Base-by-base conservation (phyloP, 2,113 vertebrate genomes). In the Pygoscelis adeliae region DNA sequence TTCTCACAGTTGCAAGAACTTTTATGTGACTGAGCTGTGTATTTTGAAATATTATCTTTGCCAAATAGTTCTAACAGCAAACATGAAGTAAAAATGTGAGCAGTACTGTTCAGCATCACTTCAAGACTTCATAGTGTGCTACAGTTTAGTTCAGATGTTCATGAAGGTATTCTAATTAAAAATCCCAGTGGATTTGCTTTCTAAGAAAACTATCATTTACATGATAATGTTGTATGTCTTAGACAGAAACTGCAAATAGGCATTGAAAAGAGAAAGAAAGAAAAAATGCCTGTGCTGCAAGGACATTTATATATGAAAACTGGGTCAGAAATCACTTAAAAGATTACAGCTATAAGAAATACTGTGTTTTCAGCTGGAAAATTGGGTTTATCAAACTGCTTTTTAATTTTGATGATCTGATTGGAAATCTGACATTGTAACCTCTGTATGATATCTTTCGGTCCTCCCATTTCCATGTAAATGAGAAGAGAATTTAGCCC, bases 131-230 rank as follows among this genome's bases (percentile, higher is more conserved):
- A 49, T 9, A 83, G 82, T 17, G 26, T 36, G 65, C 73, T 77
- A 40, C 47, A 40, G 81, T 53, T 80, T 15, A 53, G 50, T 89
- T 96, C 83, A 96, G 97, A 96, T 81, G 77, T 76, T 96, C 83
- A 83, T 14, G 7, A 67, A 90, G 83, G 87, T 89, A 96, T 76
- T 93, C 83, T 96, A 94, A 97, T 97, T 96, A 94, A 91, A 92
- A 93, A 91, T 74, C 95, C 91, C 95, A 56, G 44, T 23, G 85
- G 93, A 97, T 94, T 66, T 93, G 87, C 93, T 97, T 97, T 97
- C 93, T 80, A 96, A 96, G 92, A 95, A 96, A 97, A 80, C 86
- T 22, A 59, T 73, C 63, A 83, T 96, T 95, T 94, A 94, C 84
- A 87, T 89, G 49, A 91, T 74, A 95, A 93, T 69, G 82, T 90